These are phyloP conservation scores for Cabera pusaria DNA, from an alignment of 2,888 invertebrate species.

Conservation along the genomic window DNA sequence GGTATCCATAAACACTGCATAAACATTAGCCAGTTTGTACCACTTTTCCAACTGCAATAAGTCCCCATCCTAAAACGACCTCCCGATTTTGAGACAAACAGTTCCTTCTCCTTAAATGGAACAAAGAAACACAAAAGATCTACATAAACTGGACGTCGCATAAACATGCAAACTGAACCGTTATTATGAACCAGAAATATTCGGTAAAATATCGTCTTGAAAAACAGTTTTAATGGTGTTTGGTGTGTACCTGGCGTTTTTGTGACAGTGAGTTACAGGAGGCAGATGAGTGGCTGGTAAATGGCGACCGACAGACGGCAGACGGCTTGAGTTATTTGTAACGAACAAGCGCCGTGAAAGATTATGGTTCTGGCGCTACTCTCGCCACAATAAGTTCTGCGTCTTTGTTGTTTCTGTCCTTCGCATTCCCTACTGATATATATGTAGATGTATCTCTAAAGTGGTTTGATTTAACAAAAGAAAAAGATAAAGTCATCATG, in stretches of 20 bases:
- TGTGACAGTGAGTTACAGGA: constrained; percentile 48
- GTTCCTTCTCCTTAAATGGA: constrained; percentile 9
- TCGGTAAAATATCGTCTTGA: constrained; percentile 38
- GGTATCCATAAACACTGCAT: constrained; percentile 19
- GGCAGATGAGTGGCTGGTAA: constrained; percentile 43
- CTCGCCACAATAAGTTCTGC: constrained; percentile 19
- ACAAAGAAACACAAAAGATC: constrained; percentile 26
- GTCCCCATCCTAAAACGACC: constrained; percentile 11
- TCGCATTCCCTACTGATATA: not conserved
- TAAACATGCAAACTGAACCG: constrained; percentile 30
- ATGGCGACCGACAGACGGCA: constrained; percentile 38
- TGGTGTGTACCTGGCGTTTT: constrained; percentile 49
- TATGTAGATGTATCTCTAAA: too few species aligned
- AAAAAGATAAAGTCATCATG: too few species aligned
- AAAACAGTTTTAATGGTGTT: constrained; percentile 41
- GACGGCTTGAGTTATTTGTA: constrained; percentile 38
- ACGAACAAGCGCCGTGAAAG: constrained; percentile 35
- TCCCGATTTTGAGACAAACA: constrained; percentile 3
- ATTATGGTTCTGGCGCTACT: constrained; percentile 27
- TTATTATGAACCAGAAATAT: constrained; percentile 46
- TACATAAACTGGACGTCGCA: constrained; percentile 20
- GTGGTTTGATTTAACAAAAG: too few species aligned
- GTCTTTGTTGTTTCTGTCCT: constrained; percentile 10
- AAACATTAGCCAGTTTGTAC: constrained; percentile 12
- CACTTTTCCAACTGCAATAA: constrained; percentile 13